A percentile compares a stretch with the other conserved stretches of the same genome.
Conservation (phyloP, 2,113 vertebrate species). For the Oryzias melastigma region DNA sequence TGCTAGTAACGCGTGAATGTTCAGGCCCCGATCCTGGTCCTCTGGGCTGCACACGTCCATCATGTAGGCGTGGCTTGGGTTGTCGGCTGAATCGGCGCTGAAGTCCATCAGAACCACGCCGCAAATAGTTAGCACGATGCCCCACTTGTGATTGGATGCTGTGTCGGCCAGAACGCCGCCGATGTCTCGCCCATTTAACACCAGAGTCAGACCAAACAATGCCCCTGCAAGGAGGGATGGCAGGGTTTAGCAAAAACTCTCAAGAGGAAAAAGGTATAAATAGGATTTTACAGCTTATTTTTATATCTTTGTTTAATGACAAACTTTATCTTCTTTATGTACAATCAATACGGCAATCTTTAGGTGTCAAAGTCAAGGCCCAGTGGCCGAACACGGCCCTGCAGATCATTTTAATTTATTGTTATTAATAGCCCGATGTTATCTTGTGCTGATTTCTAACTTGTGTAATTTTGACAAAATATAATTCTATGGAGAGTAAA, state of each 20-base stretch:
- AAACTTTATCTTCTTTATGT: not conserved
- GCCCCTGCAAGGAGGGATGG: constrained; percentile 76
- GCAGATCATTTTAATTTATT: too few species aligned
- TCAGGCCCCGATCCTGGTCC: constrained; percentile 95
- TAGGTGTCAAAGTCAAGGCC: not conserved
- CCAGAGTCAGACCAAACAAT: constrained; percentile 85
- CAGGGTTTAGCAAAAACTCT: not conserved
- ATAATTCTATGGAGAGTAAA: too few species aligned
- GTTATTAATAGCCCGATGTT: too few species aligned
- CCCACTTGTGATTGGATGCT: constrained; percentile 87
- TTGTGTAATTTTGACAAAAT: too few species aligned
- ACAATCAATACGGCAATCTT: not conserved
- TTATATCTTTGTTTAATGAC: not conserved
- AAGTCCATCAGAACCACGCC: constrained; percentile 98
- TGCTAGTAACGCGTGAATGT: constrained; percentile 92
- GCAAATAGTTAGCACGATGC: constrained; percentile 89
- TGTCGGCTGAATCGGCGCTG: constrained; percentile 95
- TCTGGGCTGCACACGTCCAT: constrained; percentile 95
- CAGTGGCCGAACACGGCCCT: too few species aligned
- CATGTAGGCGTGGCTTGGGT: constrained; percentile 97
- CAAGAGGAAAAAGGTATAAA: not conserved
- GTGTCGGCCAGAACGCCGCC: constrained; percentile 86
- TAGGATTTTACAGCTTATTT: not conserved
- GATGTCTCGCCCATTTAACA: constrained; percentile 93
- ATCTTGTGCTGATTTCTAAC: too few species aligned